Conservation (phyloP, 2,888 invertebrate species). For the Xestia ashworthii region DNA sequence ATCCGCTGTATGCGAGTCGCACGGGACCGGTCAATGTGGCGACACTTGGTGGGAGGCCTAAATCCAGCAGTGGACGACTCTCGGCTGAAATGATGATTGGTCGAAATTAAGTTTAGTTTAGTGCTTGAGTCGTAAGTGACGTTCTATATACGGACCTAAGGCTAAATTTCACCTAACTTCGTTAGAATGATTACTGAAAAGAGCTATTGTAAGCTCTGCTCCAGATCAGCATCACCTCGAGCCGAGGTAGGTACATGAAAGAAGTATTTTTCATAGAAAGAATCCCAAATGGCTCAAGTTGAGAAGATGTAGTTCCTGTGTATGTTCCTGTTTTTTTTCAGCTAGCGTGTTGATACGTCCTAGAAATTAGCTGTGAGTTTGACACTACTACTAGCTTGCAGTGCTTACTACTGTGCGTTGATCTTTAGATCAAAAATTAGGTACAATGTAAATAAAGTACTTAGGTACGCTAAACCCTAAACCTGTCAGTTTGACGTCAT, state of each 20-base stretch:
- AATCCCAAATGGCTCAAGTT: background rate
- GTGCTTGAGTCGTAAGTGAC: background rate
- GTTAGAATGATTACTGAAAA: background rate
- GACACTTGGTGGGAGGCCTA: too few relatives aligned
- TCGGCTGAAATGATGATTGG: too few relatives aligned
- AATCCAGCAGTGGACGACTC: too few relatives aligned
- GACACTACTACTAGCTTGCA: background rate
- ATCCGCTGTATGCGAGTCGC: too few relatives aligned
- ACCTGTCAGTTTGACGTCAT: conserved; percentile 14
- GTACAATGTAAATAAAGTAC: conserved; percentile 1
- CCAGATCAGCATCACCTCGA: background rate
- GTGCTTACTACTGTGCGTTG: background rate
- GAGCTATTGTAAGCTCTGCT: background rate
- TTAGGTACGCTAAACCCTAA: conserved; percentile 22
- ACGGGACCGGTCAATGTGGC: too few relatives aligned
- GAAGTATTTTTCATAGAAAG: background rate
- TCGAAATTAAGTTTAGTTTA: too few relatives aligned
- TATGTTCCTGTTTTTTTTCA: background rate
- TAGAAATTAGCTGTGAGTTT: background rate
- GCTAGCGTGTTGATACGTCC: background rate
- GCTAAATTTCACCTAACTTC: background rate
- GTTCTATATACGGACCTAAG: background rate
- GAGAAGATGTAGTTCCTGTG: background rate
- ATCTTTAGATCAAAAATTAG: background rate
- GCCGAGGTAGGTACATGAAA: too few relatives aligned